phyloP scores from a whole-genome alignment of 2,797 vertebrate genomes.

The Falco naumanni region DNA sequence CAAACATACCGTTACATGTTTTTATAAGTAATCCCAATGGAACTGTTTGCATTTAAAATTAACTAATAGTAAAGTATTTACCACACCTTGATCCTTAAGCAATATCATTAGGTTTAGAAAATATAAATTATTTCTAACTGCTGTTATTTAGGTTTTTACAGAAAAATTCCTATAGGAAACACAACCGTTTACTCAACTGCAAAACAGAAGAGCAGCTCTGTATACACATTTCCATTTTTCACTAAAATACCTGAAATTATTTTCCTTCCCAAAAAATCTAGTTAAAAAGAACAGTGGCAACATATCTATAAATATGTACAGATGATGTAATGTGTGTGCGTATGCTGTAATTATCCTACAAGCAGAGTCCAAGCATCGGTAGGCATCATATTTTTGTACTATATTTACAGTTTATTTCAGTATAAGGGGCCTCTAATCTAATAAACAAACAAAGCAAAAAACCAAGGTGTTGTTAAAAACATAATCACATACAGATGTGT shows the following conservation, averaged over 20 bases:
- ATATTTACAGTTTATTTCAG: background rate
- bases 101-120: background rate
- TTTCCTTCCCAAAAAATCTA: background rate
- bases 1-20: background rate
- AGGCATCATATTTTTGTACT: background rate
- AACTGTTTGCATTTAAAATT: background rate
- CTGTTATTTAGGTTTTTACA: background rate
- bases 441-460: conserved; percentile 19
- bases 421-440: background rate
- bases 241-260: background rate
- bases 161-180: background rate
- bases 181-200: background rate
- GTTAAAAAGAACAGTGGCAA: background rate
- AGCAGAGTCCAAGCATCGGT: background rate
- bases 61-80: background rate
- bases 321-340: background rate
- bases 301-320: background rate
- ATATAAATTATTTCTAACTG: background rate
- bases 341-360: background rate
- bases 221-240: background rate
- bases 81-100: background rate
- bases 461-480: background rate
- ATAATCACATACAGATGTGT: conserved; percentile 34
- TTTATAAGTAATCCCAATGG: background rate
- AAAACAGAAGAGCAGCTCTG: background rate